A percentile compares a stretch with the other conserved stretches of the same genome.
Evolutionary conservation across 2,113 vertebrate genomes (phyloP).

Genomic region (Alethe castanea): DNA sequence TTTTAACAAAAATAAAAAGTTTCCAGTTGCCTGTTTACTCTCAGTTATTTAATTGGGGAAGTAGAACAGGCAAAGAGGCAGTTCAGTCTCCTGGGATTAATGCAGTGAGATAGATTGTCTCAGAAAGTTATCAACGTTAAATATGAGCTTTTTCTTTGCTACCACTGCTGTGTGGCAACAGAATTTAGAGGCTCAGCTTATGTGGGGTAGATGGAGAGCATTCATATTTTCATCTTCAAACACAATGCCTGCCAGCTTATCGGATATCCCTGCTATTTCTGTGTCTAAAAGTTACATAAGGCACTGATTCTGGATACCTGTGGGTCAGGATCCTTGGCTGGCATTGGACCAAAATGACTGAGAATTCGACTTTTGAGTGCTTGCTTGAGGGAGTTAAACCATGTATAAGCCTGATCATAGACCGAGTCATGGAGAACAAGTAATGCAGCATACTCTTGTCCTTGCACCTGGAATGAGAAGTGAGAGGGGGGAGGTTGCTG

Average conservation of each 20-base stretch:
- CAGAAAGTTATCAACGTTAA: background rate
- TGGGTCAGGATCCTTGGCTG: conserved; percentile 78
- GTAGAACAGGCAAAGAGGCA: background rate
- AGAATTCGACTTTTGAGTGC: conserved; percentile 78
- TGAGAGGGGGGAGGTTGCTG: background rate
- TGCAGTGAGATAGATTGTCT: background rate
- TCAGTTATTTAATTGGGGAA: background rate
- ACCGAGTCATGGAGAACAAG: conserved; percentile 76
- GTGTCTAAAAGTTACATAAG: background rate
- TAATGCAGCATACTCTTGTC: conserved; percentile 73
- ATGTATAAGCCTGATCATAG: conserved; percentile 76
- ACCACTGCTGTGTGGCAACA: background rate
- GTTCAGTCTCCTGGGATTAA: background rate
- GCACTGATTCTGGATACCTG: conserved; percentile 66
- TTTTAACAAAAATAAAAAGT: background rate
- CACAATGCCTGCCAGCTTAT: background rate
- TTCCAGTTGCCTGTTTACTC: background rate
- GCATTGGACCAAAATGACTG: conserved; percentile 82
- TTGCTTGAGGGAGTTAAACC: conserved; percentile 79
- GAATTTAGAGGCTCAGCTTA: background rate
- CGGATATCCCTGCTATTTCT: background rate
- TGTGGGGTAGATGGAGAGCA: background rate
- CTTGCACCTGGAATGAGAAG: conserved; percentile 74
- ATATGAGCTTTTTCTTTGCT: background rate
- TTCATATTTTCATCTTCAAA: conserved; percentile 11